Evolutionary conservation across 2,113 vertebrate species (phyloP).

Genomic region (Smithornis capensis): DNA sequence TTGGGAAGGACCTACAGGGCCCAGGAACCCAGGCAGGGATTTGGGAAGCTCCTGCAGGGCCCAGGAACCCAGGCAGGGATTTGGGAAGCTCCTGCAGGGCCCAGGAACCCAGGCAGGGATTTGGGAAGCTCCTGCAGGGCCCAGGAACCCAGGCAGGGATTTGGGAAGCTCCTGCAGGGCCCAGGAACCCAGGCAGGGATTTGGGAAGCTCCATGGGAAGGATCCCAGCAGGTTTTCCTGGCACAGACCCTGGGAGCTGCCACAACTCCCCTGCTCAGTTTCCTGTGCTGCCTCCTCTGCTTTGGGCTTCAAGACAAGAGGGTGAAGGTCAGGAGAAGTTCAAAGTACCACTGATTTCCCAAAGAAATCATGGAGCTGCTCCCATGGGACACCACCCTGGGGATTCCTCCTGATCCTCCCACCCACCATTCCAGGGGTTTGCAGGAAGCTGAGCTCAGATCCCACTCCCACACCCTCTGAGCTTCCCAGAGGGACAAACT

Average conservation of each 20-base stretch:
- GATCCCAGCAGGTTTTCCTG: fast-evolving
- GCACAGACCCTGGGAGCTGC: not conserved
- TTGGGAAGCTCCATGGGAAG: fast-evolving
- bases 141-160: too few species aligned
- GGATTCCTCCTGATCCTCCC: not conserved
- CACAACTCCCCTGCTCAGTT: not conserved
- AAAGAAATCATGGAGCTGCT: not conserved
- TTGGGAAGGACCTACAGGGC: too few species aligned
- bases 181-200: not conserved
- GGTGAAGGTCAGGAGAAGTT: not conserved
- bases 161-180: not conserved
- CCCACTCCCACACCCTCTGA: not conserved
- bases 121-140: too few species aligned
- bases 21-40: not conserved
- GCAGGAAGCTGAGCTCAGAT: not conserved
- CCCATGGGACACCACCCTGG: not conserved
- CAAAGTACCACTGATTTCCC: not conserved
- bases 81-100: not conserved
- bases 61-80: too few species aligned
- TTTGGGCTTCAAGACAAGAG: not conserved
- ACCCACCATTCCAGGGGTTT: not conserved
- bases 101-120: too few species aligned
- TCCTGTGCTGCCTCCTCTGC: not conserved
- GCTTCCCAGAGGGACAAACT: not conserved
- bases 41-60: fast-evolving